These are phyloP conservation scores for Ichneumoninae sp. DNA, from an alignment of 2,888 invertebrate genomes.

Conservation along the genomic window DNA sequence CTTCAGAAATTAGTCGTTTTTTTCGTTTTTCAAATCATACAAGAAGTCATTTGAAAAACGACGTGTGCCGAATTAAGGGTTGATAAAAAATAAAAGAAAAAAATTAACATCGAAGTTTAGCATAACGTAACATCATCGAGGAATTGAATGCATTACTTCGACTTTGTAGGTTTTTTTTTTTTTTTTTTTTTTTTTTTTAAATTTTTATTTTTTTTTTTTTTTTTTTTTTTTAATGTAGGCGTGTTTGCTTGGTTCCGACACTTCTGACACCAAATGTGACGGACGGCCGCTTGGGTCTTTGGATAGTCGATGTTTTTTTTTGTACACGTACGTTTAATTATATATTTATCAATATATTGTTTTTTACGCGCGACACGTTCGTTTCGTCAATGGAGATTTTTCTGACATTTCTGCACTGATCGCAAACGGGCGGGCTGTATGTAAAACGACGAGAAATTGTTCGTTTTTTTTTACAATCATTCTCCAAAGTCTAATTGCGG, in stretches of 20 bases:
- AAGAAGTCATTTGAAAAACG: not conserved
- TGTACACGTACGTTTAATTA: constrained; percentile 47
- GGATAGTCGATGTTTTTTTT: no score
- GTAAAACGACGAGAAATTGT: no score
- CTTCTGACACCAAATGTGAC: no score
- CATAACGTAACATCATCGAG: not conserved
- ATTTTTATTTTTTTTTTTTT: no score
- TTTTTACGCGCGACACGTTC: constrained; percentile 22
- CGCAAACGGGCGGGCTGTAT: no score
- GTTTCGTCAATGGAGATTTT: constrained; percentile 3
- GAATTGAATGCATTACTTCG: not conserved
- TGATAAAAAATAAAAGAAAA: constrained; percentile 32
- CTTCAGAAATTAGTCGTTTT: not conserved
- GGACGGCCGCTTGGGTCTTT: no score
- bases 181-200: constrained; percentile 5
- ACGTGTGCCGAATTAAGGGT: not conserved
- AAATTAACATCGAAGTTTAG: not conserved
- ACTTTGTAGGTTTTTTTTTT: constrained; percentile 4
- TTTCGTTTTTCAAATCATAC: not conserved
- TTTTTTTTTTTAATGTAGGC: no score
- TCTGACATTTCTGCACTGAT: not conserved
- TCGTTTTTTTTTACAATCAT: not conserved
- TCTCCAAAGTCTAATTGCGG: not conserved
- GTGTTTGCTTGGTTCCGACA: no score
- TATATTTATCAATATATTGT: constrained; percentile 32